Conservation (phyloP, 2,113 vertebrate genomes). For the Notarius quadriscutis region DNA sequence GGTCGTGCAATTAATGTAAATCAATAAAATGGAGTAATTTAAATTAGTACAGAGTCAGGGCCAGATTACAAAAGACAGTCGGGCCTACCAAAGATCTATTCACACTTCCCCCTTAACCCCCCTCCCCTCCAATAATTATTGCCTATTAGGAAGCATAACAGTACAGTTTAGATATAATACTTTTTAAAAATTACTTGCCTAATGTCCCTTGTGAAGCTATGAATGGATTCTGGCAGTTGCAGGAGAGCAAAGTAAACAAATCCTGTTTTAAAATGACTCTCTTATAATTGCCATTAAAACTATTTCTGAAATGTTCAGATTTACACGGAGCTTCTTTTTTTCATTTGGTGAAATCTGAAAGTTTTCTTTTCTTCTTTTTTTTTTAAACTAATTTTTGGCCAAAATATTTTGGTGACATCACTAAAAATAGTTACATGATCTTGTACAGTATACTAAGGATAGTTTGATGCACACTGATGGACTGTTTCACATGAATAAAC, state of each 20-base stretch:
- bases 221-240: background rate
- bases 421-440: background rate
- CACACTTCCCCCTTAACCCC: background rate
- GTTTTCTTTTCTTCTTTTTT: background rate
- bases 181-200: background rate
- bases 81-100: background rate
- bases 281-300: background rate
- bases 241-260: background rate
- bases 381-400: background rate
- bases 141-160: background rate
- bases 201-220: background rate
- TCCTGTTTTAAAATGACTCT: background rate
- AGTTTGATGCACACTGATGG: background rate
- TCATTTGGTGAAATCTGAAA: background rate
- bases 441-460: background rate
- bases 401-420: background rate
- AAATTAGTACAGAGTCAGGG: background rate
- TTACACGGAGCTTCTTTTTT: background rate
- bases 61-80: background rate
- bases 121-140: background rate
- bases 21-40: background rate
- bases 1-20: background rate
- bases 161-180: background rate
- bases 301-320: background rate
- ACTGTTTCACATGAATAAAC: background rate